phyloP scores from a whole-genome alignment of 2,888 invertebrate species.

The Hartigia nigra region DNA sequence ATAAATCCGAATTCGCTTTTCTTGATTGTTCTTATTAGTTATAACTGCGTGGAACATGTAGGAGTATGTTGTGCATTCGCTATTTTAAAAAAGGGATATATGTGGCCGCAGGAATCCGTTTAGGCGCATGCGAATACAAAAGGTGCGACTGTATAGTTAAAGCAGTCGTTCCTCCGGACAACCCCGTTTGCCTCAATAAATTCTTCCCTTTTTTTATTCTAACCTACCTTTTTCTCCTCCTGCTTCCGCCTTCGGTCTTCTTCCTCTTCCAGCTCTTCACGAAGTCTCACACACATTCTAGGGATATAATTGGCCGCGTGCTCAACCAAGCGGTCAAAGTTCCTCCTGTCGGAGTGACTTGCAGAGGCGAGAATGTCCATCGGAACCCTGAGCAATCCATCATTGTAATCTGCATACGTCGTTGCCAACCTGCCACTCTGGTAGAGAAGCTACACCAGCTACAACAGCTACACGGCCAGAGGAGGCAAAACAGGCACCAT shows the following conservation, averaged over 20 bases:
- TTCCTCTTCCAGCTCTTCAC: neutral
- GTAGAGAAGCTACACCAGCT: neutral
- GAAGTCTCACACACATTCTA: neutral
- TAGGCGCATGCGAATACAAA: neutral
- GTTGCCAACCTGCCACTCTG: constrained; percentile 1
- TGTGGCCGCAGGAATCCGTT: neutral
- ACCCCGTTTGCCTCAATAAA: neutral
- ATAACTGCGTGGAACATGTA: neutral
- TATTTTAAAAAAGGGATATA: neutral
- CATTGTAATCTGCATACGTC: constrained; percentile 21
- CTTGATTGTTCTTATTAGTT: neutral
- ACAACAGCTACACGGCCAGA: neutral
- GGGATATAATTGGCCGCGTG: neutral
- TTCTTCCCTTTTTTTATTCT: neutral
- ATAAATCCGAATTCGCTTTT: neutral
- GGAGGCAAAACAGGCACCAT: neutral
- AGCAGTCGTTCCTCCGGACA: neutral
- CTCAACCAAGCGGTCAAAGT: neutral
- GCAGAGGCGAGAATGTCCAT: neutral
- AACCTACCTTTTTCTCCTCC: neutral
- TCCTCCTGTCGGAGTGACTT: neutral
- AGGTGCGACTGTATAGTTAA: neutral
- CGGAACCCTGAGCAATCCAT: constrained; percentile 14
- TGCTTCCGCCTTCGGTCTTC: neutral
- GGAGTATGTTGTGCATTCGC: neutral